Base-by-base conservation (phyloP, 2,113 vertebrate species). In the Pachypanchax playfairii region DNA sequence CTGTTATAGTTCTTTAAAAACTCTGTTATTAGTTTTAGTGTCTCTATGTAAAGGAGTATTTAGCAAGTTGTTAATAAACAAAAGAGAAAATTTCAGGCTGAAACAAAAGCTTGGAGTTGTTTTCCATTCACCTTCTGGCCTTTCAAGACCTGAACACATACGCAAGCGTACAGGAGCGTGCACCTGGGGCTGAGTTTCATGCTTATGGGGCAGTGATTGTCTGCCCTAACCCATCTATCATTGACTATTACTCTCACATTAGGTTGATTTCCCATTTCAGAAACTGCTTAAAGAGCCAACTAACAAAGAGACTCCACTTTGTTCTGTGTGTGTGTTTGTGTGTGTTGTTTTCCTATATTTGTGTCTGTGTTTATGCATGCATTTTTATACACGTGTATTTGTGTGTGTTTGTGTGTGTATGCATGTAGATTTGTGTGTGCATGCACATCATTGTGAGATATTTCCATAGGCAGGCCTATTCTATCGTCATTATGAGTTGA, bases 181-280 rank as follows among this genome's bases (percentile, higher is more conserved):
- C 75, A 80, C 77, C 67, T 61, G 38, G 73, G 58, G 53, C 66
- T 79, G 57, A 69, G 80, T 72, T 74, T 74, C 84, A 78, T 90
- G 80, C 82, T 86, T 84, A 82, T 86, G 81, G 87, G 84, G 79
- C 85, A 86, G 83, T 88, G 88, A 90, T 90, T 88, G 88, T 87
- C 84, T 90, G 88, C 88, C 88, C 84, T 75, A 87, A 86, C 87
- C 80, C 87, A 90, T 90, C 88, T 86, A 90, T 90, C 88, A 88
- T 83, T 77, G 84, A 79, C 85, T 86, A 87, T 90, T 90, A 90
- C 79, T 51, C 59, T 78, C 77, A 86, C 84, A 88, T 90, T 90
- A 90, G 79, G 82, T 63, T 87, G 79, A 83, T 90, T 87, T 90
- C 84, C 85, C 73, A 75, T 86, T 73, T 88, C 85, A 84, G 65